Percentiles rank a stretch among this genome's conserved stretches.
Conservation (phyloP, 2,888 invertebrate genomes). For the Pseudanteris insignis region DNA sequence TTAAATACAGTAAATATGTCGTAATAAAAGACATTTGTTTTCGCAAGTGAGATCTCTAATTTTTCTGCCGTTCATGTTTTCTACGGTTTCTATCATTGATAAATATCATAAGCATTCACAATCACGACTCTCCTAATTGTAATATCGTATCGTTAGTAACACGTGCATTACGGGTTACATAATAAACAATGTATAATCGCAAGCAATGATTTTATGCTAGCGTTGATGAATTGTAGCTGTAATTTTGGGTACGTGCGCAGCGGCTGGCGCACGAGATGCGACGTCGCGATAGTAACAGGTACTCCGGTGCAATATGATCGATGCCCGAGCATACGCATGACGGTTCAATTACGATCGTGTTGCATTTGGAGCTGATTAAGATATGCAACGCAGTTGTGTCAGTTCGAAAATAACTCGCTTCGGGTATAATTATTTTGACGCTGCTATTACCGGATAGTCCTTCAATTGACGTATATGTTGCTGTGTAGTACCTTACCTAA, state of each 20-base stretch:
- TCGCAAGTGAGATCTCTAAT: too few relatives aligned
- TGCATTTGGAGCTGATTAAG: constrained; percentile 39
- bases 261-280: constrained; percentile 2
- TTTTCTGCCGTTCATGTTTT: too few relatives aligned
- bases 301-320: constrained; percentile 29
- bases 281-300: constrained; percentile 22
- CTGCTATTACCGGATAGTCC: constrained; percentile 20
- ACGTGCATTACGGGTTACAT: too few relatives aligned
- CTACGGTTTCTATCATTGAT: too few relatives aligned
- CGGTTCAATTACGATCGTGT: constrained; percentile 39
- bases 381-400: constrained; percentile 31
- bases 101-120: too few relatives aligned
- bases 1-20: too few relatives aligned
- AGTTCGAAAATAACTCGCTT: constrained; percentile 25
- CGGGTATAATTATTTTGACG: constrained; percentile 35
- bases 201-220: too few relatives aligned
- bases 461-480: constrained; percentile 10
- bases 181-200: constrained; percentile 1
- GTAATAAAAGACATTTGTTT: too few relatives aligned
- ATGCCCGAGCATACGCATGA: constrained; percentile 32
- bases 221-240: too few relatives aligned
- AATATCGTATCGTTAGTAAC: too few relatives aligned
- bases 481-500: constrained; percentile 2
- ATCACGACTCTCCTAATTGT: too few relatives aligned
- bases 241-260: background rate